A percentile compares a stretch with the other conserved stretches of the same genome.
Evolutionary conservation across 2,797 vertebrate genomes (phyloP).

Genomic region (Typhlichthys subterraneus): DNA sequence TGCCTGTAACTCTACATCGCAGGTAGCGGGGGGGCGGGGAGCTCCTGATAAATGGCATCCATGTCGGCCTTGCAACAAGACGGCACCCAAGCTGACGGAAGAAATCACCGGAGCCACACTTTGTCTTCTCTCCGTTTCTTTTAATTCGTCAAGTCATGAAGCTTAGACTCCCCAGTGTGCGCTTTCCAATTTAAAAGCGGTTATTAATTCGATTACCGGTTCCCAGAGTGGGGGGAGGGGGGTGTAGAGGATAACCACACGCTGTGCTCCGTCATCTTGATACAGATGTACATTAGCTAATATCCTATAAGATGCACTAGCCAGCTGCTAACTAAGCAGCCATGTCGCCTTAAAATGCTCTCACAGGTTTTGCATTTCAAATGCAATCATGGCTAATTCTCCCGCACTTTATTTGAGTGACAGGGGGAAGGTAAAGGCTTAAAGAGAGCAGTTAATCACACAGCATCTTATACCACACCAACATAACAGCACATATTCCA

Average conservation of each 20-base stretch:
- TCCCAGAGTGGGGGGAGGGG: conserved; percentile 44
- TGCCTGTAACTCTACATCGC: conserved; percentile 55
- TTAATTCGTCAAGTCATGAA: conserved; percentile 51
- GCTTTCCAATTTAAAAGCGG: conserved; percentile 52
- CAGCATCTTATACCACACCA: conserved; percentile 20
- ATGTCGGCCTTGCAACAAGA: conserved; percentile 23
- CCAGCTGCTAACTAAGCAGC: conserved; percentile 41
- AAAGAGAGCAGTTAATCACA: conserved; percentile 53
- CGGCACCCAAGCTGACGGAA: conserved; percentile 29
- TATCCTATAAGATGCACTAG: conserved; percentile 51
- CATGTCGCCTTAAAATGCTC: conserved; percentile 48
- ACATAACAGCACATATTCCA: conserved; percentile 21
- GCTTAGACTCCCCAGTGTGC: conserved; percentile 33
- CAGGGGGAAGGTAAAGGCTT: conserved; percentile 56
- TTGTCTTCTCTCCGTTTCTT: conserved; percentile 29
- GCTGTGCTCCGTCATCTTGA: conserved; percentile 38
- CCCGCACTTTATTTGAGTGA: conserved; percentile 70
- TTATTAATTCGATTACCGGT: conserved; percentile 67
- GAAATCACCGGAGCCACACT: conserved; percentile 22
- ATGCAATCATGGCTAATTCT: conserved; percentile 78
- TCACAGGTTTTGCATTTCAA: conserved; percentile 76
- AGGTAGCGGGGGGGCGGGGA: conserved; percentile 40
- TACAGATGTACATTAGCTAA: conserved; percentile 57
- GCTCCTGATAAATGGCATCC: conserved; percentile 63
- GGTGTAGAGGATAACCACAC: conserved; percentile 36